These are phyloP conservation scores for Montifringilla adamsi DNA, from an alignment of 2,113 vertebrate genomes.

Conservation along the genomic window DNA sequence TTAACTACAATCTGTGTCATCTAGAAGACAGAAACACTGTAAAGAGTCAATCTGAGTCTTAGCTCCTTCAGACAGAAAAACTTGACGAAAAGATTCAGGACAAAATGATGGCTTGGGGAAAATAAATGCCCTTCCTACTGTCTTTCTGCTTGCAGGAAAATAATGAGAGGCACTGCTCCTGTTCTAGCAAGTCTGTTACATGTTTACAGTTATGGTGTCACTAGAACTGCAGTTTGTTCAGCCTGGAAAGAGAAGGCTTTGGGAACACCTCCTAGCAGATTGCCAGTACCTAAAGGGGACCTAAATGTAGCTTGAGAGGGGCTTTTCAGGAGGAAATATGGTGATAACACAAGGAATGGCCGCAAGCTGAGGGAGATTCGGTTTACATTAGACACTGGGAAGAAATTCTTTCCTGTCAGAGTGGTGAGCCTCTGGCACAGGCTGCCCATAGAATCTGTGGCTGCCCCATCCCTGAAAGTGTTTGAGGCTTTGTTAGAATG, in stretches of 20 bases:
- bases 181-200: neutral
- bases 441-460: neutral
- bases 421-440: neutral
- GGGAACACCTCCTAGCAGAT: neutral
- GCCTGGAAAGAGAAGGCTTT: neutral
- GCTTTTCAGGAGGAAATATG: neutral
- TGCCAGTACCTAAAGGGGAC: neutral
- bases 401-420: neutral
- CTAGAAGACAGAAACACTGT: neutral
- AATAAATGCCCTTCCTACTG: neutral
- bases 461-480: neutral
- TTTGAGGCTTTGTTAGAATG: neutral
- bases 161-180: neutral
- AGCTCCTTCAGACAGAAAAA: neutral
- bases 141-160: neutral
- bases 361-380: rapidly evolving
- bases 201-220: neutral
- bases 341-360: rapidly evolving
- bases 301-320: neutral
- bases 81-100: neutral
- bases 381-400: neutral
- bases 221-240: neutral
- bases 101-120: neutral
- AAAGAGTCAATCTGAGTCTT: rapidly evolving
- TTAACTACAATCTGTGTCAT: neutral